Base-by-base conservation (phyloP, 1,140 invertebrate species). In the Eulimnadia texana region DNA sequence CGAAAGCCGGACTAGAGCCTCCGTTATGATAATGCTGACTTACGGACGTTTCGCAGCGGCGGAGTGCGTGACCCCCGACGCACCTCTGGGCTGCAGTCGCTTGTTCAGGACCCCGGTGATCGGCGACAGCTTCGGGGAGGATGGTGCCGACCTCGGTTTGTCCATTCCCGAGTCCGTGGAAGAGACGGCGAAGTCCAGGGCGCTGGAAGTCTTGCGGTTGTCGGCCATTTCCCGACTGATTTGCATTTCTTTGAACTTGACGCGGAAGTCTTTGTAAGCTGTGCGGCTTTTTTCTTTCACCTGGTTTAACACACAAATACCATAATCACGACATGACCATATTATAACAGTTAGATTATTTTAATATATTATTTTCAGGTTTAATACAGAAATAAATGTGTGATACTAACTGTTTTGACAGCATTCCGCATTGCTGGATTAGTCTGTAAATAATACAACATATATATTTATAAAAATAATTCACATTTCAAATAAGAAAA, bases 401-500 rank as follows among this genome's bases (percentile, higher is more conserved):
- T n/a, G n/a, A n/a, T n/a, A n/a, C n/a, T n/a, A n/a, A 88, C 85
- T 71, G 83, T 83, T 78, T 86, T 86, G 53, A 88, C 84, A 66
- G 85, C 85, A 68, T 81, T 84, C 76, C 85, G 87, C 69, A 88
- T 77, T 66, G 85, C 85, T 65, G 86, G 85, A 77, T 88, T 89
- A 29, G 85, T 84, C 83, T 87, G 73, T 60, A 83, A 82, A 58
- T 64, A 65, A 65, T 68, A 70, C 64, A 67, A 61, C 11, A n/a
- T n/a, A n/a, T n/a, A n/a, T n/a, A 67, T 63, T 63, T 47, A 67
- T 62, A 51, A 60, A 63, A 67, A 56, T 64, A 23, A 42, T 9
- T 42, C 62, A 50, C n/a, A n/a, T n/a, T n/a, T n/a, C n/a, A n/a
- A n/a, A n/a, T n/a, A n/a, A n/a, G n/a, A n/a, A n/a, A n/a, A n/a